Evolutionary conservation across 2,888 invertebrate species (phyloP).

Genomic region (Lingula anatina): DNA sequence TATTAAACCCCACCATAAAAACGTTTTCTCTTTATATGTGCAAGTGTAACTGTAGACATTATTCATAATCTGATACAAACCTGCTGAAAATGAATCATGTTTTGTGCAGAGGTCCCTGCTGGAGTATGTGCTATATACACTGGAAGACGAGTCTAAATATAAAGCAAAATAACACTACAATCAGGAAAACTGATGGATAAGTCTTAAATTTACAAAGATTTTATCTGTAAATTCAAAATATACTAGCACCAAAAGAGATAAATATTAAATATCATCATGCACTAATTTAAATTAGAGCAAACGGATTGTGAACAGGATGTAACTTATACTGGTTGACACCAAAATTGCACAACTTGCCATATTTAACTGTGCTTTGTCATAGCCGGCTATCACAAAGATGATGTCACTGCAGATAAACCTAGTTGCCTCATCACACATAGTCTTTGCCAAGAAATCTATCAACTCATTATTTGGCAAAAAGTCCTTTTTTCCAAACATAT

Average conservation of each 20-base stretch:
- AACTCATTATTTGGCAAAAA: constrained; percentile 63
- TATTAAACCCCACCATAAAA: not conserved
- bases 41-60: too few relatives aligned
- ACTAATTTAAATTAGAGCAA: too few relatives aligned
- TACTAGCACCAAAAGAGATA: too few relatives aligned
- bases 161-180: constrained; percentile 7
- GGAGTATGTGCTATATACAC: constrained; percentile 67
- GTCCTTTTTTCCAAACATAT: constrained; percentile 66
- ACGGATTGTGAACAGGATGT: too few relatives aligned
- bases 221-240: too few relatives aligned
- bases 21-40: too few relatives aligned
- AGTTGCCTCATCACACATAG: constrained; percentile 12
- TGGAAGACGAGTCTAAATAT: constrained; percentile 59
- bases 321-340: too few relatives aligned
- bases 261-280: too few relatives aligned
- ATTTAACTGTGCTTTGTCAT: constrained; percentile 66
- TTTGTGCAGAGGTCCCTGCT: constrained; percentile 70
- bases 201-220: too few relatives aligned
- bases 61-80: constrained; percentile 17
- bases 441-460: constrained; percentile 37
- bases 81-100: constrained; percentile 70
- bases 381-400: constrained; percentile 69
- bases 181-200: too few relatives aligned
- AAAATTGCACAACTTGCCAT: constrained; percentile 55
- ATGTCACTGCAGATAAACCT: constrained; percentile 65